Conservation (phyloP, 1,140 invertebrate species). For the Penaeus indicus region DNA sequence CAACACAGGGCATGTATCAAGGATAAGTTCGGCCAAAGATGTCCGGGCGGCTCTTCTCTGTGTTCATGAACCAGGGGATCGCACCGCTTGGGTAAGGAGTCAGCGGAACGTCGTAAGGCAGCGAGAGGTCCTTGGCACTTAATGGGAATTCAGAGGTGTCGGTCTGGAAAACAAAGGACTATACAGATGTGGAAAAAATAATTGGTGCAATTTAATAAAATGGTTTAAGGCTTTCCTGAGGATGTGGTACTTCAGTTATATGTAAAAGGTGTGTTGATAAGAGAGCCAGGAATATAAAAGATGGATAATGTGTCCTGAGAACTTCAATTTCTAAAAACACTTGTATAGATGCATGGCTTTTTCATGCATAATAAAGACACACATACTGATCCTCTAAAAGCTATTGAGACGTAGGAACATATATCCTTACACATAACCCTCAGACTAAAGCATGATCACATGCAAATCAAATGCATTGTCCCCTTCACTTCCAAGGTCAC, state of each 20-base stretch:
- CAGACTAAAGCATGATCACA: too few species aligned
- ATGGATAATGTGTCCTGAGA: not conserved
- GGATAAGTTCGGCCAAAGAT: slow-evolving; percentile 44
- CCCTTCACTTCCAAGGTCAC: too few species aligned
- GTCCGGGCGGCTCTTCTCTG: slow-evolving; percentile 16
- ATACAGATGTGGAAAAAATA: not conserved
- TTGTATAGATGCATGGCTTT: not conserved
- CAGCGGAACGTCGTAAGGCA: slow-evolving; percentile 86
- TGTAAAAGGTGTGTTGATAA: not conserved
- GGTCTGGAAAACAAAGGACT: not conserved
- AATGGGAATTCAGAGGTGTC: slow-evolving; percentile 32
- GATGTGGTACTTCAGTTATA: not conserved
- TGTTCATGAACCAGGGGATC: slow-evolving; percentile 74
- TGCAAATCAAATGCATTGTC: too few species aligned
- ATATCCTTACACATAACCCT: too few species aligned
- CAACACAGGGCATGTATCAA: not conserved
- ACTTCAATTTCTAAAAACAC: not conserved
- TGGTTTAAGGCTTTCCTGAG: not conserved
- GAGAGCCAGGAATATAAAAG: not conserved
- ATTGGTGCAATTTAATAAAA: not conserved
- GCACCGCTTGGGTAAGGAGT: slow-evolving; percentile 77
- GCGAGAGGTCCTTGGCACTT: slow-evolving; percentile 73
- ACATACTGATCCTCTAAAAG: not conserved
- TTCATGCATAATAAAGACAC: not conserved
- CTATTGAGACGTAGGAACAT: too few species aligned